Base-by-base conservation (phyloP, 2,113 vertebrate genomes). In the Chunga burmeisteri region DNA sequence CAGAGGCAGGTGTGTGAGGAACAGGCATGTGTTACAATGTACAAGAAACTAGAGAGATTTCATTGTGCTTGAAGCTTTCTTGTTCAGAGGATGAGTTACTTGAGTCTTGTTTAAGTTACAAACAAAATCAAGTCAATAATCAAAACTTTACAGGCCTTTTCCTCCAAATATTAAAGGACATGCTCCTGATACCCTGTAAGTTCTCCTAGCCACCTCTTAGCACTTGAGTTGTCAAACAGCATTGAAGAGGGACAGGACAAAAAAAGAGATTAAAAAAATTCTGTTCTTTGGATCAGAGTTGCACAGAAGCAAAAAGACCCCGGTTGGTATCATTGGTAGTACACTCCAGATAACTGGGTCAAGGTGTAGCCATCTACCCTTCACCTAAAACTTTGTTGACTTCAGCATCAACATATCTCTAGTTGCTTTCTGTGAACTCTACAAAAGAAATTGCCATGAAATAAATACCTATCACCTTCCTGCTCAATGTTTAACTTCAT, bases 271-370 rank as follows among this genome's bases (percentile, higher is more conserved):
- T n/a, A 79, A 77, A 61, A 8, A 9, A 65, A 4, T 32, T 87
- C 20, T 62, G 16, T 26, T 65, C 20, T 68, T 81, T 75, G 30
- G 16, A 58, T 80, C 16, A 40, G 59, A 77, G 20, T 50, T 68
- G 11, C 27, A 56, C 34, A 46, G 53, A 79, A 50, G 23, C 10
- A 73, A 42, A 32, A 56, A 46, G 7, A 63, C 23, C 5, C 50
- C 1, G 15, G 4, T 17, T 58, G 36, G 9, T 68, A 52, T 50
- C 22, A 44, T 12, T 52, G 15, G 10, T 25, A 52, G 6, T 22
- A 79, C 11, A 13, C 4, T n/a, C 15, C 1, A 0, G 27, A 16
- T 58, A 73, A 62, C 2, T 52, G 4, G 9, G 34, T 63, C 29
- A 52, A 62, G 21, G 40, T 19, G 7, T 17, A 79, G 49, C 18